Evolutionary conservation across 2,113 vertebrate genomes (phyloP).

Genomic region (Myotis yumanensis): DNA sequence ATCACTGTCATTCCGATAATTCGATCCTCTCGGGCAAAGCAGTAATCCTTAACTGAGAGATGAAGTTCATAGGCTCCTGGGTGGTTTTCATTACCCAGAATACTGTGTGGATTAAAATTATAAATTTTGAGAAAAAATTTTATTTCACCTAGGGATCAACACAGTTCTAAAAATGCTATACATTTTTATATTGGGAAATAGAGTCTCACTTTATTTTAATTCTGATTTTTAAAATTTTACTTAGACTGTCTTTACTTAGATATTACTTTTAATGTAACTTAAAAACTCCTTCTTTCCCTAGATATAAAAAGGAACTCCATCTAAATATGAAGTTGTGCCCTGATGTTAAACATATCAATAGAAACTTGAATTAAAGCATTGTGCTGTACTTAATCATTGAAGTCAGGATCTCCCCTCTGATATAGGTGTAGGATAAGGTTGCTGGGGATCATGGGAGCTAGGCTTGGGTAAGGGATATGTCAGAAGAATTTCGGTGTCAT

Average conservation of each 20-base stretch:
- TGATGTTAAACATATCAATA: background rate
- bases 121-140: conserved; percentile 13
- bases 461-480: background rate
- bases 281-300: background rate
- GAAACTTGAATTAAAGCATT: background rate
- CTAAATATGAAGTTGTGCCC: background rate
- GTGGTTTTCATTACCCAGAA: conserved; percentile 92
- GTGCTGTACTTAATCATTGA: background rate
- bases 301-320: background rate
- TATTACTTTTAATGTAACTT: background rate
- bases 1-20: conserved; percentile 95
- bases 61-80: conserved; percentile 94
- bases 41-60: conserved; percentile 97
- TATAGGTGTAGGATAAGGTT: background rate
- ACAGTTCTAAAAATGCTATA: background rate
- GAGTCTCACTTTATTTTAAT: background rate
- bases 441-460: background rate
- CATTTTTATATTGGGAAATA: background rate
- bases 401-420: background rate
- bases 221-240: background rate
- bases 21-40: conserved; percentile 97
- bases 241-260: background rate
- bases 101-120: conserved; percentile 81
- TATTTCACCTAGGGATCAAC: background rate
- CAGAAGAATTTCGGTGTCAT: background rate